Evolutionary conservation across 1,140 invertebrate genomes (phyloP), one percentile per base, ranked within the genome.

Genomic region (Procambarus clarkii): DNA sequence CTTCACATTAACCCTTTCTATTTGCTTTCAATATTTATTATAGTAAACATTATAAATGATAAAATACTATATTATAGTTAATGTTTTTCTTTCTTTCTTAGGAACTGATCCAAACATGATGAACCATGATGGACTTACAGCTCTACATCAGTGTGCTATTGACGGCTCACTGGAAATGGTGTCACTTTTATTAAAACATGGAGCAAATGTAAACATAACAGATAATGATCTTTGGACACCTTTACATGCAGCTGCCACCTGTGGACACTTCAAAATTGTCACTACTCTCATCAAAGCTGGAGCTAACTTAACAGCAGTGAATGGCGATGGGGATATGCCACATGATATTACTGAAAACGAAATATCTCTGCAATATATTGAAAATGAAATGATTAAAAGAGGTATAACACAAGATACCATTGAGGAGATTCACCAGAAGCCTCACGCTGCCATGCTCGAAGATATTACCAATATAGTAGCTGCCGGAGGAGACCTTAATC

Each of bases 291-390:
- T 93, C 4, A 83, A 82, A 78, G 91, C 84, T 71, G 92, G 92
- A 13, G 92, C 92, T 58, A 78, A 93, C 46, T 69, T 93, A 9
- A 88, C 86, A 44, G 91, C 91, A 34, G 18, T 92, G 2, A 93
- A 98, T 95, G 98, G 98, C 93, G 98, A 98, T 94, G 98, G 99
- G 84, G 99, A 99, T 95, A 99, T 98, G 80, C 98, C 98, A n/a
- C 97, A 98, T 94, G 98, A 99, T 94, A 98, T 99, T 91, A 99
- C 98, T 94, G 98, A 99, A 94, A 98, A 99, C 95, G 97, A 97
- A 1, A 98, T 99, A 94, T 96, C 91, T n/a, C 45, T 91, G 54
- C 82, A 91, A 8, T 91, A 92, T 50, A 64, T 93, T 18, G 88
- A 91, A 50, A 92, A 91, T 78, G 92, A 92, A 60, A 91, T 93